A percentile compares a stretch with the other conserved stretches of the same genome.
These are phyloP conservation scores for Piaya cayana DNA, from an alignment of 2,113 vertebrate species.

Conservation along the genomic window DNA sequence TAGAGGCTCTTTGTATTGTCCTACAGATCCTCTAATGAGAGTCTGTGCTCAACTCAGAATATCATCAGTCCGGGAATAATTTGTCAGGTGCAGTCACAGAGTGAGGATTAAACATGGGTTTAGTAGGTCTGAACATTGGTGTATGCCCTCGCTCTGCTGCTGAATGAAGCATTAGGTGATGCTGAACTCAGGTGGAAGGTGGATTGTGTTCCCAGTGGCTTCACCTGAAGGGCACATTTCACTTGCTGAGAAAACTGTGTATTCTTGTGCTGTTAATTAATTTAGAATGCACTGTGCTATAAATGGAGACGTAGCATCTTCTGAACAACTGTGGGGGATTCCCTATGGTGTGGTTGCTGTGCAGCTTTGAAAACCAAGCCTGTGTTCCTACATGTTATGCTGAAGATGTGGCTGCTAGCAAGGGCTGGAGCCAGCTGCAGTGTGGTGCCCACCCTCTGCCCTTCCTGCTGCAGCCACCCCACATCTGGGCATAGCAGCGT, in stretches of 20 bases:
- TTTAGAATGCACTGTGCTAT: not conserved
- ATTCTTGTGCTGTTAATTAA: not conserved
- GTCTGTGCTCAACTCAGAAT: not conserved
- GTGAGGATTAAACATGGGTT: not conserved
- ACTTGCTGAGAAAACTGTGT: not conserved
- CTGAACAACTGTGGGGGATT: not conserved
- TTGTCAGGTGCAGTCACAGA: not conserved
- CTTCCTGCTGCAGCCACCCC: not conserved
- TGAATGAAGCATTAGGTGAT: not conserved
- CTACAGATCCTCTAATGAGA: not conserved
- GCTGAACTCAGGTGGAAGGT: not conserved
- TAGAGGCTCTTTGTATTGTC: accelerated
- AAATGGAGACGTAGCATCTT: not conserved
- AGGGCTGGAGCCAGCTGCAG: not conserved
- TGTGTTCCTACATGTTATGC: not conserved
- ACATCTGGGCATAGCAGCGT: not conserved
- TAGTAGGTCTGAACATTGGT: not conserved
- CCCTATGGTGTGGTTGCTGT: not conserved
- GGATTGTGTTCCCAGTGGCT: not conserved
- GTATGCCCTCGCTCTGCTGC: not conserved
- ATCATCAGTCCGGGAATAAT: not conserved
- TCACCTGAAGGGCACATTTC: not conserved
- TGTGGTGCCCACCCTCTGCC: not conserved
- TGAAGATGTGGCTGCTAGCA: not conserved
- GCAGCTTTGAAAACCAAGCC: not conserved